A percentile compares a stretch with the other conserved stretches of the same genome.
phyloP scores from a whole-genome alignment of 2,113 vertebrate species.

The Hemiscyllium ocellatum region DNA sequence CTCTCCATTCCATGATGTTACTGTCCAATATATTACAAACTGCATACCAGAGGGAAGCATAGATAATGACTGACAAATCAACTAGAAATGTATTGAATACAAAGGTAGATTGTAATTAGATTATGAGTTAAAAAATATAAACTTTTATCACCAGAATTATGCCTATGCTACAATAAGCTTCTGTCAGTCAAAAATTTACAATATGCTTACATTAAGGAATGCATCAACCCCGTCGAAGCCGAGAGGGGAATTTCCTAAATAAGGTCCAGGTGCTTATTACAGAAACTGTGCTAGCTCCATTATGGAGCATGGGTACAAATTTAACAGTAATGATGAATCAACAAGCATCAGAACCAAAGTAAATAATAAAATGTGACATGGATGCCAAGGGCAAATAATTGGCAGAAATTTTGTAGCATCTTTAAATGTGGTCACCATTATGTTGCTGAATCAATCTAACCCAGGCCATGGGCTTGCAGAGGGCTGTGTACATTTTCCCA shows the following conservation, averaged over 20 bases:
- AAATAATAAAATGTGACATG: slow-evolving; percentile 11
- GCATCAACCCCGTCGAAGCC: not conserved
- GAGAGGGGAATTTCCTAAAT: slow-evolving; percentile 19
- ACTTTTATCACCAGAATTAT: not conserved
- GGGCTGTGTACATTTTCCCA: not conserved
- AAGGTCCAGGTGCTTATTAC: not conserved
- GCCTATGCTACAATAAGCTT: not conserved
- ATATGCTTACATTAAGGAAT: slow-evolving; percentile 30
- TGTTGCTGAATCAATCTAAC: not conserved
- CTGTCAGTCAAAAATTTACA: not conserved
- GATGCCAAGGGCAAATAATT: slow-evolving; percentile 3
- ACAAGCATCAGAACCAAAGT: slow-evolving; percentile 6
- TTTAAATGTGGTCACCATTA: not conserved
- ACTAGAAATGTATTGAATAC: slow-evolving; percentile 27
- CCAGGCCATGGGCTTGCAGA: not conserved
- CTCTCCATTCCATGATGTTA: not conserved
- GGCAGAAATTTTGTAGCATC: not conserved
- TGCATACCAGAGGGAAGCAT: slow-evolving; percentile 1
- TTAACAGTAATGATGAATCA: slow-evolving; percentile 15
- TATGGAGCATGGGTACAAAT: slow-evolving; percentile 16
- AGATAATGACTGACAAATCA: not conserved
- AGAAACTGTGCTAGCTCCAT: slow-evolving; percentile 20
- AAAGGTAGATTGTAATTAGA: not conserved
- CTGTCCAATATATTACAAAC: not conserved
- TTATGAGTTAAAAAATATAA: slow-evolving; percentile 6